Base-by-base conservation (phyloP, 2,888 invertebrate species). In the Drosophila limbata region DNA sequence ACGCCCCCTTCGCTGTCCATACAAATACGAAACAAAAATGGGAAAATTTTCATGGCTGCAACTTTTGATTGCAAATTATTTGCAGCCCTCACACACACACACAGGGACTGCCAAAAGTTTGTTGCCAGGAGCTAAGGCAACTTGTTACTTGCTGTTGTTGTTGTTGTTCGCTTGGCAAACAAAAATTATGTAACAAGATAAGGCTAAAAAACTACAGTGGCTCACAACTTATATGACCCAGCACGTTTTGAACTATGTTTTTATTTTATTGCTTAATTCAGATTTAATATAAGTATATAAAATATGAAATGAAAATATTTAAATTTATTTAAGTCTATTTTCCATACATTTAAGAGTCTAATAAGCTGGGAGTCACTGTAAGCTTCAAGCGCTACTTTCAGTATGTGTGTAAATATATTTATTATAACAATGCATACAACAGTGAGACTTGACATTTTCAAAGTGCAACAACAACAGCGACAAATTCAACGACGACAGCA, bases 11-110 rank as follows among this genome's bases (percentile, higher is more conserved):
- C 40, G 25, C 44, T 42, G 56, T 35, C 9, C 17, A 33, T 35
- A 28, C 39, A 63, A 64, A 50, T 25, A 59, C 51, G 62, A 25
- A 57, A 57, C 57, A 35, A 47, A 50, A 67, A 62, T 44, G 62
- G 11, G n/a, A 45, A 55, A 69, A 57, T 73, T 72, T 73, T 60
- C 63, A 66, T 86, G 55, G 65, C 60, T 72, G 85, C 79, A 84
- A 84, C 78, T 84, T 84, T 87, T 84, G 85, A 84, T 84, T 84
- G 84, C 84, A 84, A 84, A 87, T 84, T 87, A 87, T 84, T 84
- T 84, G 88, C 69, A 70, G 57, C n/a, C n/a, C n/a, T n/a, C 73
- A 77, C 72, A 73, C 62, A 72, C 44, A 77, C 59, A 44, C 19
- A 57, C 19, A 52, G 35, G 17, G 33, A 50, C 57, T 50, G 68